phyloP scores from a whole-genome alignment of 2,888 invertebrate species.

The Embidobia sp. region DNA sequence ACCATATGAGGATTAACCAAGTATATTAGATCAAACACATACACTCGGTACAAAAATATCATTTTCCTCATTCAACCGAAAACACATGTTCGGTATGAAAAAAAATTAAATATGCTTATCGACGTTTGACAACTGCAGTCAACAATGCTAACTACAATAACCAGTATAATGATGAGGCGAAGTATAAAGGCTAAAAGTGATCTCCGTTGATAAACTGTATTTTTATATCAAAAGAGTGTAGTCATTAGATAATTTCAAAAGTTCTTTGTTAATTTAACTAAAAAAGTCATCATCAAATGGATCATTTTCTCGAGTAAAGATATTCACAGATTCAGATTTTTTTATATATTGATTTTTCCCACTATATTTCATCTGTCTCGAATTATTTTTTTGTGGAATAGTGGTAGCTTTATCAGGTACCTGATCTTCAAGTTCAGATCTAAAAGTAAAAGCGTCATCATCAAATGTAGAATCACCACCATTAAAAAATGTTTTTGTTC shows the following conservation, averaged over 20 bases:
- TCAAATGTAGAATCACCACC: slow-evolving; percentile 76
- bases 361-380: slow-evolving; percentile 81
- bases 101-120: slow-evolving; percentile 15
- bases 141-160: slow-evolving; percentile 12
- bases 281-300: slow-evolving; percentile 96
- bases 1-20: slow-evolving; percentile 25
- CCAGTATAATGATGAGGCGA: slow-evolving; percentile 28
- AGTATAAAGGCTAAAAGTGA: slow-evolving; percentile 31
- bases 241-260: slow-evolving; percentile 8
- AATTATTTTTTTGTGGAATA: slow-evolving; percentile 72
- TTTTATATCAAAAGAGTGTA: slow-evolving; percentile 18
- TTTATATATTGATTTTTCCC: slow-evolving; percentile 86
- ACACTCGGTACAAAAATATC: slow-evolving; percentile 68
- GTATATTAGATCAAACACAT: slow-evolving; percentile 38
- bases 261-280: slow-evolving; percentile 77
- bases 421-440: slow-evolving; percentile 77
- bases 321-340: slow-evolving; percentile 95
- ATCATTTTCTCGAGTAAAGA: slow-evolving; percentile 92
- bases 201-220: slow-evolving; percentile 15
- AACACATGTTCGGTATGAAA: slow-evolving; percentile 43
- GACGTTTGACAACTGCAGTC: neutral
- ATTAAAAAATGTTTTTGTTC: slow-evolving; percentile 75
- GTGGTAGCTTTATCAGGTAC: slow-evolving; percentile 75
- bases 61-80: slow-evolving; percentile 61
- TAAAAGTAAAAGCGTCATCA: slow-evolving; percentile 77